Percentiles rank a stretch among this genome's conserved stretches.
Evolutionary conservation across 2,888 invertebrate genomes (phyloP).

Genomic region (Andrena bucephala): DNA sequence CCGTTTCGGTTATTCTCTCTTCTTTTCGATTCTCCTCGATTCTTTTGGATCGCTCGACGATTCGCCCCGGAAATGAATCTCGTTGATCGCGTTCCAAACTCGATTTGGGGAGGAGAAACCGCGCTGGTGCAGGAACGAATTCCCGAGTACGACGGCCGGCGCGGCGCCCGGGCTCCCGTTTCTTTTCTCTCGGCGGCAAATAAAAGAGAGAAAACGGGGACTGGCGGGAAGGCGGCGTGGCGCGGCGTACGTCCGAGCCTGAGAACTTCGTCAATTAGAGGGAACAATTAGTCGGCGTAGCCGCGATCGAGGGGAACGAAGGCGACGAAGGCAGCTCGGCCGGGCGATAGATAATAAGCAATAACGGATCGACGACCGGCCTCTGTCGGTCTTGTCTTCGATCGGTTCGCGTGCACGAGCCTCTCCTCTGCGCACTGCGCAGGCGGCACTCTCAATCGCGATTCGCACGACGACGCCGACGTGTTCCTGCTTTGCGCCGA

Average conservation of each 20-base stretch:
- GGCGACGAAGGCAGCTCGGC: conserved; percentile 30
- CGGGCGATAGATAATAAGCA: conserved; percentile 77
- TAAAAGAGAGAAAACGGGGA: conserved; percentile 44
- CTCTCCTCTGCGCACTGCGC: neutral
- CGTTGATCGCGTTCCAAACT: conserved; percentile 15
- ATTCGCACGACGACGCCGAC: conserved; percentile 11
- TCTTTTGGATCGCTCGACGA: neutral
- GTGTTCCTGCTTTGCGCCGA: conserved; percentile 23
- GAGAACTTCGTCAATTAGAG: conserved; percentile 84
- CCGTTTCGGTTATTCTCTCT: neutral
- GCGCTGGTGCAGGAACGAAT: conserved; percentile 37
- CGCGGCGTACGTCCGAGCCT: conserved; percentile 70
- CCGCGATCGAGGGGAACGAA: conserved; percentile 53
- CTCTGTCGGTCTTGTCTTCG: conserved; percentile 54
- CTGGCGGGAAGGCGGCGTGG: conserved; percentile 38
- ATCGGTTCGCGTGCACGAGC: conserved; percentile 21
- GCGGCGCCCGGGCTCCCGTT: conserved; percentile 12
- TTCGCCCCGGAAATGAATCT: conserved; percentile 38
- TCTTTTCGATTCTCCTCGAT: neutral
- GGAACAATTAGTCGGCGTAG: conserved; percentile 80
- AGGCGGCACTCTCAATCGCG: conserved; percentile 43
- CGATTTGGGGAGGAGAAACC: conserved; percentile 41
- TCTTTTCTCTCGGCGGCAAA: conserved; percentile 17
- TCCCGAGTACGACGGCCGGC: conserved; percentile 58
- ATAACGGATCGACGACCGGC: conserved; percentile 72